These are phyloP conservation scores for Agrilus cyanescens DNA, from an alignment of 2,888 invertebrate species.

Conservation along the genomic window DNA sequence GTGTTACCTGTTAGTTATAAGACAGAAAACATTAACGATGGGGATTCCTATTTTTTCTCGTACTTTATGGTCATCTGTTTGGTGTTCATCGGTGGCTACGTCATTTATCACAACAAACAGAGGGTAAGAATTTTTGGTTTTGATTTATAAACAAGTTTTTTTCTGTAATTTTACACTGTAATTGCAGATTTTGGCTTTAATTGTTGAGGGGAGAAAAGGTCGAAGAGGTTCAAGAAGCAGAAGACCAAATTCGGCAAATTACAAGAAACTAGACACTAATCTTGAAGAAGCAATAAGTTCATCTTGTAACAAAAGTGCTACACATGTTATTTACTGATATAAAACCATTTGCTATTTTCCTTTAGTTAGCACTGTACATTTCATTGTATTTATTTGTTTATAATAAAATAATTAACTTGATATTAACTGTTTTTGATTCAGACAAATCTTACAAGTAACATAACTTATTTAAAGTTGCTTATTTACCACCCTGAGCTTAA, in stretches of 20 bases:
- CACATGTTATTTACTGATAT: conserved; percentile 43
- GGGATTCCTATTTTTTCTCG: conserved; percentile 54
- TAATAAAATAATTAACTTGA: no score
- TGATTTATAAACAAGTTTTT: conserved; percentile 3
- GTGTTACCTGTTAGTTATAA: conserved; percentile 7
- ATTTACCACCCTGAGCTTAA: no score
- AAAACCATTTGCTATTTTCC: no score
- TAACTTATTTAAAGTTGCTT: no score
- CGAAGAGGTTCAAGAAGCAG: conserved; percentile 36
- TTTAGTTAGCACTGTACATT: no score
- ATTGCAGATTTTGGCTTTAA: conserved; percentile 48
- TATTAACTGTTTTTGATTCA: no score
- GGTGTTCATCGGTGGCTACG: conserved; percentile 47
- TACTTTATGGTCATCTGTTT: conserved; percentile 53
- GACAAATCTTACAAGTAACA: no score
- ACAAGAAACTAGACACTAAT: conserved; percentile 53
- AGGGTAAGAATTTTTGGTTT: conserved; percentile 37
- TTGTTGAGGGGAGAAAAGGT: conserved; percentile 46
- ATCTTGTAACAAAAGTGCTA: conserved; percentile 41
- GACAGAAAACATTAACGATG: conserved; percentile 31
- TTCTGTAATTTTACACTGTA: conserved; percentile 6
- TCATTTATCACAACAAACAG: conserved; percentile 53
- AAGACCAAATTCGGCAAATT: conserved; percentile 49
- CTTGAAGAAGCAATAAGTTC: conserved; percentile 57
- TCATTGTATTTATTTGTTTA: no score